Percentiles rank a stretch among this genome's conserved stretches.
phyloP scores from a whole-genome alignment of 2,888 invertebrate species.

The Caenorhabditis becei region DNA sequence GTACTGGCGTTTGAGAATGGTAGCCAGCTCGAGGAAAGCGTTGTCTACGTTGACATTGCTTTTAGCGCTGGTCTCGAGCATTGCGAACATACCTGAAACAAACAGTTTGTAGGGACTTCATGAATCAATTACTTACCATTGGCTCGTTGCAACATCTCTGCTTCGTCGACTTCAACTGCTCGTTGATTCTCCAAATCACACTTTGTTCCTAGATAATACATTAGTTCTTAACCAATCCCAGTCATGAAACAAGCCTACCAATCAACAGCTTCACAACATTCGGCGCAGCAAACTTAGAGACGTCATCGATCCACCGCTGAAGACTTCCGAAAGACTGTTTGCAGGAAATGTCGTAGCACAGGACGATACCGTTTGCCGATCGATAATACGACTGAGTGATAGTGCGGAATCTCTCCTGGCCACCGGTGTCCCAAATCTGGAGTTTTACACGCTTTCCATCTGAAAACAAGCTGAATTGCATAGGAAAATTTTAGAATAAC shows the following conservation, averaged over 20 bases:
- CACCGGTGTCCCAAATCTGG: slow-evolving; percentile 95
- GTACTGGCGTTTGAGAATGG: slow-evolving; percentile 87
- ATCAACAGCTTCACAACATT: slow-evolving; percentile 93
- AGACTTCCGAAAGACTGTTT: slow-evolving; percentile 92
- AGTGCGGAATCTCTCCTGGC: slow-evolving; percentile 92
- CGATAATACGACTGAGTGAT: slow-evolving; percentile 89
- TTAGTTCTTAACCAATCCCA: no score
- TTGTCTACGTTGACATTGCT: slow-evolving; percentile 92
- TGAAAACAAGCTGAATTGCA: slow-evolving; percentile 23
- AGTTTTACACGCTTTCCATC: slow-evolving; percentile 97
- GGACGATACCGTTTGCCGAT: slow-evolving; percentile 95
- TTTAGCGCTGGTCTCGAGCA: slow-evolving; percentile 76
- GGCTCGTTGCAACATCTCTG: slow-evolving; percentile 86
- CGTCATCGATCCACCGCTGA: slow-evolving; percentile 96
- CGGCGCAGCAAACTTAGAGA: slow-evolving; percentile 93
- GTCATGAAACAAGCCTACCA: slow-evolving; percentile 84
- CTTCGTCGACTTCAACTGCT: slow-evolving; percentile 91
- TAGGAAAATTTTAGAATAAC: slow-evolving; percentile 21
- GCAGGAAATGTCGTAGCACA: slow-evolving; percentile 97
- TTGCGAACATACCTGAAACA: slow-evolving; percentile 73
- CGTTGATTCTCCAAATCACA: slow-evolving; percentile 89
- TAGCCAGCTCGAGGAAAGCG: slow-evolving; percentile 90
- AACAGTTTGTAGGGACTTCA: background rate
- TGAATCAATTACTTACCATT: slow-evolving; percentile 57
- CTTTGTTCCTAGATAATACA: slow-evolving; percentile 86